Base-by-base conservation (phyloP, 2,113 vertebrate species). In the Meles meles region DNA sequence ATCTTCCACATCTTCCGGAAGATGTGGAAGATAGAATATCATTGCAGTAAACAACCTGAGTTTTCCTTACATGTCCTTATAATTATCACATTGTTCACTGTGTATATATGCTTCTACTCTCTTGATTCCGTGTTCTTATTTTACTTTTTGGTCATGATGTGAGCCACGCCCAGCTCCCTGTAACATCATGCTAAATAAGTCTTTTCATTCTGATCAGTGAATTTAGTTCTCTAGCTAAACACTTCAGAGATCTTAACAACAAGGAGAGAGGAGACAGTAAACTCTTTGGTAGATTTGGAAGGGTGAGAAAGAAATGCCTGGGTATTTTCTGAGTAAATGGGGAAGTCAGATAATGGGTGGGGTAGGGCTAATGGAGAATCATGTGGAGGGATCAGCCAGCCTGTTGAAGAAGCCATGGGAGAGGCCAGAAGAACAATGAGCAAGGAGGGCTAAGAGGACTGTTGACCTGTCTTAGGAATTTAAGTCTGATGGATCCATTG, bases 181-280 rank as follows among this genome's bases (percentile, higher is more conserved):
- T 10, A 52, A 47, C n/a, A 31, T 79, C 61, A 23, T 21, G 13
- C 65, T 61, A 84, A 71, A 37, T n/a, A 83, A 23, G 25, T 72
- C 7, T 89, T 81, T 79, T 94, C 86, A 65, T 52, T 93, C n/a
- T 25, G 72, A 74, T 67, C 25, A 83, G 59, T 69, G 13, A 92
- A 71, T 65, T 84, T 65, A 72, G 2, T 55, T 80, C 37, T 74
- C 25, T 88, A 34, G 65, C 37, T 42, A 49, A 85, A 42, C 7
- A 71, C 39, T 55, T 82, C 15, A 44, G 44, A 86, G 12, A 59
- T n/a, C 71, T 94, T 27, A 59, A 59, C 5, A 91, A 6, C 39
- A n/a, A 72, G 55, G 44, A 77, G 44, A 15, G 7, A 47, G 47
- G 65, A 92, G 29, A 81, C 29, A 17, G 8, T 49, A 72, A 88